Evolutionary conservation across 2,113 vertebrate genomes (phyloP).

Genomic region (Otocyon megalotis): DNA sequence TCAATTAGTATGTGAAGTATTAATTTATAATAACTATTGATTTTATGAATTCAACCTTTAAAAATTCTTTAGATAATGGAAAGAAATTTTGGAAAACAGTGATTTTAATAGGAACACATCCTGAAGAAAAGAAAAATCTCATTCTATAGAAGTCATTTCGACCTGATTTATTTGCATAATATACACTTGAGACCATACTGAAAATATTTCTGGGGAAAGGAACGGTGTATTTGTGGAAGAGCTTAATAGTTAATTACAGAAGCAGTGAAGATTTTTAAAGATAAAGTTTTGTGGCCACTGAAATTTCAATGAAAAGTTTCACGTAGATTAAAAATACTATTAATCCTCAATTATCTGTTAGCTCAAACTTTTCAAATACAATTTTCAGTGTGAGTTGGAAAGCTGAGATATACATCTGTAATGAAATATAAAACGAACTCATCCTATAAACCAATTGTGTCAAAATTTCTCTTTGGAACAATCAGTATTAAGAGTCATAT

Average conservation of each 20-base stretch:
- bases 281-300: neutral
- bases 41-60: slow-evolving; percentile 67
- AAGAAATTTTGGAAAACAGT: slow-evolving; percentile 56
- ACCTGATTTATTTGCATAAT: slow-evolving; percentile 11
- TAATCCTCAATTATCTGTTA: slow-evolving; percentile 52
- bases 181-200: slow-evolving; percentile 9
- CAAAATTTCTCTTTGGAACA: slow-evolving; percentile 45
- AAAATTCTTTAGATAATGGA: slow-evolving; percentile 52
- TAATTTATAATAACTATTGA: slow-evolving; percentile 73
- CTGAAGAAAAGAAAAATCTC: slow-evolving; percentile 66
- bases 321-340: neutral
- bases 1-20: slow-evolving; percentile 68
- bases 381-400: slow-evolving; percentile 47
- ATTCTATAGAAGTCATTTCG: slow-evolving; percentile 27
- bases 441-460: slow-evolving; percentile 35
- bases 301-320: slow-evolving; percentile 59
- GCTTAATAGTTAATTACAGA: slow-evolving; percentile 27
- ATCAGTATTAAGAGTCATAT: neutral
- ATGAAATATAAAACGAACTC: slow-evolving; percentile 38
- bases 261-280: slow-evolving; percentile 16
- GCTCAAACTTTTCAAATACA: slow-evolving; percentile 58
- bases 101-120: slow-evolving; percentile 43
- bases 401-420: slow-evolving; percentile 32
- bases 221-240: slow-evolving; percentile 30
- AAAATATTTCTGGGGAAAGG: slow-evolving; percentile 53